Evolutionary conservation across 2,113 vertebrate species (phyloP).

Genomic region (Columba livia): DNA sequence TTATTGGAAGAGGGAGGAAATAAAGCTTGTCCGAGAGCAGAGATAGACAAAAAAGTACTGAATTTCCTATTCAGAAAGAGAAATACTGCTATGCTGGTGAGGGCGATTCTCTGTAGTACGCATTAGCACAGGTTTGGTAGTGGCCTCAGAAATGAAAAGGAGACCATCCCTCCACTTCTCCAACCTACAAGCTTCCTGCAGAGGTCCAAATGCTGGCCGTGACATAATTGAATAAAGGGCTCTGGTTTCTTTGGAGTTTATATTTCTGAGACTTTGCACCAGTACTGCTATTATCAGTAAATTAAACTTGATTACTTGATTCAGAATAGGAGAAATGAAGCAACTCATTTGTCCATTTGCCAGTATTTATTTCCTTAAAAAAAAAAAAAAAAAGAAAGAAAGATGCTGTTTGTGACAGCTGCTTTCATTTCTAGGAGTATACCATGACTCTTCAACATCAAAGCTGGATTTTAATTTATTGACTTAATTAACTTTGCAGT

Average conservation of each 20-base stretch:
- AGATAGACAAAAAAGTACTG: neutral
- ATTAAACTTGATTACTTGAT: neutral
- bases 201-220: neutral
- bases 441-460: neutral
- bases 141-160: neutral
- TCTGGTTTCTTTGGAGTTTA: neutral
- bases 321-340: neutral
- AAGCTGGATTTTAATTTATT: slow-evolving; percentile 32
- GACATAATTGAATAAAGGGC: neutral
- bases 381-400: neutral
- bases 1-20: slow-evolving; percentile 16
- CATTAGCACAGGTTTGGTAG: neutral
- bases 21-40: neutral
- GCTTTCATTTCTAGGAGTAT: slow-evolving; percentile 15
- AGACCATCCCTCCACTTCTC: neutral
- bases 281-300: neutral
- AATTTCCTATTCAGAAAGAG: neutral
- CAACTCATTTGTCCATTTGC: neutral
- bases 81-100: neutral
- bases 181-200: neutral
- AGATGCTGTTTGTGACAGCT: neutral
- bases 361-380: neutral
- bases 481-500: neutral
- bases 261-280: slow-evolving; percentile 1
- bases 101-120: neutral